A percentile compares a stretch with the other conserved stretches of the same genome.
These are phyloP conservation scores for Coryphaenoides rupestris DNA, from an alignment of 2,113 vertebrate species.

Conservation along the genomic window DNA sequence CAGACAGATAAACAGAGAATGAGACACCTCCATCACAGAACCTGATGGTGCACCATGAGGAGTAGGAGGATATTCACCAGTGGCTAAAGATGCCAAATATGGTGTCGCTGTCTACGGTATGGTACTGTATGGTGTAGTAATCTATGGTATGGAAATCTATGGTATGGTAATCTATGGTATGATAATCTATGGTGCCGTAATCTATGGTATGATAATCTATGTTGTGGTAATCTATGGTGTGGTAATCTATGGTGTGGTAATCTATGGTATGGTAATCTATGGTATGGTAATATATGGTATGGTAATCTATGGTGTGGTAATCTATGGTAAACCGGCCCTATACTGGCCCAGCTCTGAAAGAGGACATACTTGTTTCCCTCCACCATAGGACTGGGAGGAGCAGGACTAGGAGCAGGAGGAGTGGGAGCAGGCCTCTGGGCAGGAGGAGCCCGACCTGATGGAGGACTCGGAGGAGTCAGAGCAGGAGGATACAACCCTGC, in stretches of 20 bases:
- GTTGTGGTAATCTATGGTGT: too few species aligned
- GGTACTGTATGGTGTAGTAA: not conserved
- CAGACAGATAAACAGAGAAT: too few species aligned
- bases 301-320: too few species aligned
- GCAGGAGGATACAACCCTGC: conserved; percentile 21
- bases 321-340: too few species aligned
- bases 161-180: too few species aligned
- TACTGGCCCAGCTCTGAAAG: too few species aligned
- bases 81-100: conserved; percentile 61
- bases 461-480: not conserved
- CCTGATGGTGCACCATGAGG: not conserved
- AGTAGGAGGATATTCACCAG: conserved; percentile 39
- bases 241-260: not conserved
- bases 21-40: not conserved
- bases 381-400: not conserved
- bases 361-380: not conserved
- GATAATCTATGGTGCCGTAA: too few species aligned
- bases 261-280: too few species aligned
- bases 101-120: conserved; percentile 20
- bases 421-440: too few species aligned
- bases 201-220: too few species aligned
- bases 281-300: too few species aligned
- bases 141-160: too few species aligned
- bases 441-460: conserved; percentile 8
- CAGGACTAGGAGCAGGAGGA: not conserved